A percentile compares a stretch with the other conserved stretches of the same genome.
Conservation (phyloP, 2,113 vertebrate species). For the Scomber japonicus region DNA sequence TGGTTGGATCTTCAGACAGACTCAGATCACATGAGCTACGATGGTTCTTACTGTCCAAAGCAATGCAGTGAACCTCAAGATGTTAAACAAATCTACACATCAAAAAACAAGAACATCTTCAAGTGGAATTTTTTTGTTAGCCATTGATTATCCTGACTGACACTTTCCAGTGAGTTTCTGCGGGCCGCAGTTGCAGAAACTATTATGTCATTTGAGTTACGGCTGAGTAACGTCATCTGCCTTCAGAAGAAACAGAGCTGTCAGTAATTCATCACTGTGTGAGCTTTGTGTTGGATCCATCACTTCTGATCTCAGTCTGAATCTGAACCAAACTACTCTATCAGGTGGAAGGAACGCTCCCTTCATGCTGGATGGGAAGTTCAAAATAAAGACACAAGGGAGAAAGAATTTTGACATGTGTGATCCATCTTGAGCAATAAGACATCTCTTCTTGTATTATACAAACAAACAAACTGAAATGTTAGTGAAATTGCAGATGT, state of each 20-base stretch:
- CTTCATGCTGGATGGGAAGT: not conserved
- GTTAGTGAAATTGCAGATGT: not conserved
- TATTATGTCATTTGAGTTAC: not conserved
- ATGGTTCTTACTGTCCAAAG: not conserved
- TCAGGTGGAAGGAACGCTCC: not conserved
- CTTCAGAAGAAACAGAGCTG: not conserved
- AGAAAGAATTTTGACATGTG: not conserved
- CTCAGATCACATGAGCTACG: no score
- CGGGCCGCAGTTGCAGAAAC: not conserved
- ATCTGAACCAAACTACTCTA: not conserved
- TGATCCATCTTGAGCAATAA: not conserved
- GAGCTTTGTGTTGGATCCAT: not conserved
- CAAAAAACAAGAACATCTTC: not conserved
- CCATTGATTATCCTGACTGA: not conserved
- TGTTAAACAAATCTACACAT: no score
- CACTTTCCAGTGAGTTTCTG: not conserved
- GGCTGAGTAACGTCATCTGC: not conserved
- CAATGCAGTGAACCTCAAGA: not conserved
- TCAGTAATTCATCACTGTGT: not conserved
- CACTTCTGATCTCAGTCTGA: not conserved
- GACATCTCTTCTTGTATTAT: no score
- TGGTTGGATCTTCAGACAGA: no score
- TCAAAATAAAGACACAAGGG: no score
- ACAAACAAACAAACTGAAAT: no score
- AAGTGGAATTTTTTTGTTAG: not conserved